A percentile compares a stretch with the other conserved stretches of the same genome.
phyloP scores from a whole-genome alignment of 2,888 invertebrate species.

The Salticus scenicus region DNA sequence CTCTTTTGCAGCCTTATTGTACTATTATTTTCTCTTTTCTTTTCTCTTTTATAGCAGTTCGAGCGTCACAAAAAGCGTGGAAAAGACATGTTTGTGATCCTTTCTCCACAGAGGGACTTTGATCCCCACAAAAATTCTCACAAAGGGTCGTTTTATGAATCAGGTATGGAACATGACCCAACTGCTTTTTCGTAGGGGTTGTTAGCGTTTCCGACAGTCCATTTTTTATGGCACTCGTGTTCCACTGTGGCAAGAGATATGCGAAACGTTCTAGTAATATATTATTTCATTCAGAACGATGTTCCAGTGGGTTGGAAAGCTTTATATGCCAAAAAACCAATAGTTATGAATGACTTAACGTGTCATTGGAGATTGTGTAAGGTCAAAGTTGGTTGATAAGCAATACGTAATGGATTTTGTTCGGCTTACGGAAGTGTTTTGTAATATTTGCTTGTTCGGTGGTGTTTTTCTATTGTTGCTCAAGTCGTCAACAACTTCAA shows the following conservation, averaged over 20 bases:
- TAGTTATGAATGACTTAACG: constrained; percentile 48
- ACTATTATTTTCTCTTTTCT: constrained; percentile 38
- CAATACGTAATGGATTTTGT: constrained; percentile 30
- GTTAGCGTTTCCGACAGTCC: background rate
- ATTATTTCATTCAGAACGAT: constrained; percentile 38
- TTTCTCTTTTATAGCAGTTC: constrained; percentile 16
- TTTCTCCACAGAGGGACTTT: background rate
- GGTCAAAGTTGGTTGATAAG: constrained; percentile 22
- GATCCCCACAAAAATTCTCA: background rate
- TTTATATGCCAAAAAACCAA: constrained; percentile 31
- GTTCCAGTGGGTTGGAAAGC: constrained; percentile 45
- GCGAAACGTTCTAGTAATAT: constrained; percentile 45
- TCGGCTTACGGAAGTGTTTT: constrained; percentile 49
- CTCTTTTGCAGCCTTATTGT: constrained; percentile 47
- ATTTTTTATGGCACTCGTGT: constrained; percentile 53
- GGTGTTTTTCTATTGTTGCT: constrained; percentile 13
- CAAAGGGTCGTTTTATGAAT: constrained; percentile 59
- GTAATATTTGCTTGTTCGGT: constrained; percentile 29
- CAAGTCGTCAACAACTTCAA: constrained; percentile 7
- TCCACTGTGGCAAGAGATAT: constrained; percentile 28
- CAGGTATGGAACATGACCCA: constrained; percentile 48
- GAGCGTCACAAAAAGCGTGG: constrained; percentile 50
- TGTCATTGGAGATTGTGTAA: constrained; percentile 47
- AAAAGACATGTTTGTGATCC: constrained; percentile 50
- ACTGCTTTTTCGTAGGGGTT: constrained; percentile 20